Evolutionary conservation across 2,797 vertebrate genomes (phyloP).

Genomic region (Pristis pectinata): DNA sequence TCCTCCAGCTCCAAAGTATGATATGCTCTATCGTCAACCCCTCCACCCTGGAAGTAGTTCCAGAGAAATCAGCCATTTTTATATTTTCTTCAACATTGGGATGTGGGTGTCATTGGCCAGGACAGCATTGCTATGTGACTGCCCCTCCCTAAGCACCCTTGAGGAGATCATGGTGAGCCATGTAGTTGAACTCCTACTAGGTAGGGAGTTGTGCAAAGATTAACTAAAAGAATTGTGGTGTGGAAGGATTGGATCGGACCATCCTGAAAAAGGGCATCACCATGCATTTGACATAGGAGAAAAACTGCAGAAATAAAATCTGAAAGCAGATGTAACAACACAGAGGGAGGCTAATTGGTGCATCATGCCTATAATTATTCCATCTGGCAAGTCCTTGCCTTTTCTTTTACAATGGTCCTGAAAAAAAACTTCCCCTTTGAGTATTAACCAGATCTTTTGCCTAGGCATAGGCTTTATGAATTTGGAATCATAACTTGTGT

Average conservation of each 20-base stretch:
- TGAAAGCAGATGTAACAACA: not conserved
- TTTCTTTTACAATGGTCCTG: not conserved
- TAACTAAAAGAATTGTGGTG: not conserved
- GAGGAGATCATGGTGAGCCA: too few relatives aligned
- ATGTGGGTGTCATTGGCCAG: too few relatives aligned
- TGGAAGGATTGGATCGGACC: not conserved
- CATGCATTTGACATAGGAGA: not conserved
- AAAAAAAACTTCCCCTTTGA: not conserved
- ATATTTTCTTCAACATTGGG: too few relatives aligned
- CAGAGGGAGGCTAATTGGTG: not conserved
- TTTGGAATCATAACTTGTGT: not conserved
- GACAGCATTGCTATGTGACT: too few relatives aligned
- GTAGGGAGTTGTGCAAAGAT: not conserved
- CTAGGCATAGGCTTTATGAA: not conserved
- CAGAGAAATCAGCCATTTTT: not conserved
- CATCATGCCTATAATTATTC: not conserved
- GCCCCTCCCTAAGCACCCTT: too few relatives aligned
- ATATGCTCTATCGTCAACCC: not conserved
- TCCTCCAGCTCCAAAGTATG: not conserved
- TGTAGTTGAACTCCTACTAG: too few relatives aligned
- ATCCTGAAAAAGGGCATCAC: not conserved
- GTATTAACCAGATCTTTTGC: not conserved
- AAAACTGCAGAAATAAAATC: not conserved
- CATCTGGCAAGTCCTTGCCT: not conserved
- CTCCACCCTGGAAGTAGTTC: not conserved